Conservation (phyloP, 2,888 invertebrate species). For the Hypomecis punctinalis region DNA sequence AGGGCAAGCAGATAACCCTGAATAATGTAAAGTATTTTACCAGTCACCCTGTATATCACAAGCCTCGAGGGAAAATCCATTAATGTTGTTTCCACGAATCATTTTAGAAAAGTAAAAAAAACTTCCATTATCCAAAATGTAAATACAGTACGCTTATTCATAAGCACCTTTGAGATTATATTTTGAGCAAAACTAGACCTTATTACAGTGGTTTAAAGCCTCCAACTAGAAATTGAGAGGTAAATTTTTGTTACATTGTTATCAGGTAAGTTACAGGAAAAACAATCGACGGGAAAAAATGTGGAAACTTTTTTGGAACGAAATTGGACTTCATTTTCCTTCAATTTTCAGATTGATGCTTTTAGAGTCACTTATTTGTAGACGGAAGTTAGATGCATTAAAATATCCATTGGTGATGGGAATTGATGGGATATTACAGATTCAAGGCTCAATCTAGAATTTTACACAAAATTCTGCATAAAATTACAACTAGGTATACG, state of each 20-base stretch:
- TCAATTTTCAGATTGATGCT: slow-evolving; percentile 5
- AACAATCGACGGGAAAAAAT: slow-evolving; percentile 13
- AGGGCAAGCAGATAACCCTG: too few species aligned
- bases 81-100: slow-evolving; percentile 16
- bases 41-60: slow-evolving; percentile 1
- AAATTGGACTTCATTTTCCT: slow-evolving; percentile 5
- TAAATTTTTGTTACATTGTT: background rate
- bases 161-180: background rate
- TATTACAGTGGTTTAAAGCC: background rate
- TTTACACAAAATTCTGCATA: too few species aligned
- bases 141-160: background rate
- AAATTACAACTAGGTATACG: too few species aligned
- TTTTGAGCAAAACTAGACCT: background rate
- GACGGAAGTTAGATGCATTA: background rate
- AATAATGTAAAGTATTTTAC: too few species aligned
- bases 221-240: background rate
- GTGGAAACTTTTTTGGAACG: slow-evolving; percentile 25
- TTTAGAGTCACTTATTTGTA: background rate
- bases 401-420: background rate
- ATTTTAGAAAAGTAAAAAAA: slow-evolving; percentile 18
- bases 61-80: background rate
- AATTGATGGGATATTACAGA: too few species aligned
- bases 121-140: slow-evolving; percentile 4
- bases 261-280: slow-evolving; percentile 4
- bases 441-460: too few species aligned